Evolutionary conservation across 2,888 invertebrate species (phyloP).

Genomic region (Kryphioiulus occultus): DNA sequence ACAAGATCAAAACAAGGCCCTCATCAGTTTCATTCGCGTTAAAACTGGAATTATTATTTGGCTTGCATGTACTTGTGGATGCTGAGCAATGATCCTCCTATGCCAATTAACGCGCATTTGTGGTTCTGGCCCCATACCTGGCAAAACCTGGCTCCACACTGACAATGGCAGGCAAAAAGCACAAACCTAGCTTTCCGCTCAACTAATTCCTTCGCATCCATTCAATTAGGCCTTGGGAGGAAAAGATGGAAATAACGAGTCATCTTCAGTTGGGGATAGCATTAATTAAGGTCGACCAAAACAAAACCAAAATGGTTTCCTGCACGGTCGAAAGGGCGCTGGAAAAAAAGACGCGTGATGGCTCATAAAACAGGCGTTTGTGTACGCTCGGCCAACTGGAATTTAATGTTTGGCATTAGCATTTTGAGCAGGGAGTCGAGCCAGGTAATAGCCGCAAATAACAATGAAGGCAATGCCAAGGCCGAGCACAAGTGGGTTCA

Average conservation of each 20-base stretch:
- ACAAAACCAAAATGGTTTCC: constrained; percentile 17
- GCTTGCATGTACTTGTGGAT: too few relatives aligned
- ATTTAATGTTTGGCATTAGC: constrained; percentile 23
- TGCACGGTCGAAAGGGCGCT: not conserved
- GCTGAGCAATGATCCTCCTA: not conserved
- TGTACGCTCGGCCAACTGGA: not conserved
- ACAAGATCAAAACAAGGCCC: too few relatives aligned
- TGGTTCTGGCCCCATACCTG: not conserved
- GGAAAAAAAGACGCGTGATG: not conserved
- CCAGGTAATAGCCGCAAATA: not conserved
- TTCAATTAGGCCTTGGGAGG: not conserved
- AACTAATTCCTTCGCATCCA: not conserved
- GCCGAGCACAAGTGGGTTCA: not conserved
- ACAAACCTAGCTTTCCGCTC: not conserved
- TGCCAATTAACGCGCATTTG: not conserved
- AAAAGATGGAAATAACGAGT: not conserved
- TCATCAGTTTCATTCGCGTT: too few relatives aligned
- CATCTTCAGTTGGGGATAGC: not conserved
- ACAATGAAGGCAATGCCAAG: not conserved
- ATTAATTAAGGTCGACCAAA: not conserved
- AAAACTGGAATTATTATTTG: too few relatives aligned
- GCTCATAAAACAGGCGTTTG: not conserved
- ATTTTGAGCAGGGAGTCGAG: not conserved
- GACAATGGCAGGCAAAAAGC: not conserved
- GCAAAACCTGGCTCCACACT: not conserved